These are phyloP conservation scores for Thyatira batis DNA, from an alignment of 2,888 invertebrate genomes.

Conservation along the genomic window DNA sequence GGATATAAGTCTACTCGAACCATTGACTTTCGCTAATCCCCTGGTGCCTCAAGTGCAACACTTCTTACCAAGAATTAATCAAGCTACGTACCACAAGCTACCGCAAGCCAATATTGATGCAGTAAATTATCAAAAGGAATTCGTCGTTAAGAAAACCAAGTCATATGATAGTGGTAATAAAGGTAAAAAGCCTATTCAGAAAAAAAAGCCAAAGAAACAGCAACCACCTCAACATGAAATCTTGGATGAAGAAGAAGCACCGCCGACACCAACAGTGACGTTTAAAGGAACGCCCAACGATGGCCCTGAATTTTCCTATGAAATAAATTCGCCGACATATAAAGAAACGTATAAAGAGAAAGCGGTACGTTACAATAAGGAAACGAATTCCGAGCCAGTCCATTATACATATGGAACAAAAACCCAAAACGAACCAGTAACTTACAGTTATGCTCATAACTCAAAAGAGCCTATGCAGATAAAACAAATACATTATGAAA, in stretches of 20 bases:
- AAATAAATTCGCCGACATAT: slow-evolving; percentile 66
- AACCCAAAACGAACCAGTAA: slow-evolving; percentile 55
- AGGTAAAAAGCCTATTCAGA: slow-evolving; percentile 40
- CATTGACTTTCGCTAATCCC: slow-evolving; percentile 71
- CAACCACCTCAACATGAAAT: slow-evolving; percentile 36
- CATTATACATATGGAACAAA: slow-evolving; percentile 58
- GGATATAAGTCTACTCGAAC: slow-evolving; percentile 69
- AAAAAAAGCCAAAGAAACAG: slow-evolving; percentile 52
- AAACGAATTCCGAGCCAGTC: slow-evolving; percentile 61
- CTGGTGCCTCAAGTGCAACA: slow-evolving; percentile 77
- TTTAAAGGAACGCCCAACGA: slow-evolving; percentile 48
- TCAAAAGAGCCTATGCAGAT: slow-evolving; percentile 52
- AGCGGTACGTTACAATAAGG: slow-evolving; percentile 64
- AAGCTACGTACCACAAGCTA: slow-evolving; percentile 60
- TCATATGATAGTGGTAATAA: slow-evolving; percentile 50
- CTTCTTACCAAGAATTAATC: slow-evolving; percentile 65
- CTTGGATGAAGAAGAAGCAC: slow-evolving; percentile 42
- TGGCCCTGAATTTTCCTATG: slow-evolving; percentile 62
- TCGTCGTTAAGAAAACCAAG: slow-evolving; percentile 54
- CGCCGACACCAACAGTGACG: slow-evolving; percentile 44
- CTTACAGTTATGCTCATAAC: slow-evolving; percentile 53
- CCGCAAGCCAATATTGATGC: slow-evolving; percentile 42
- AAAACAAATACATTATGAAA: slow-evolving; percentile 50
- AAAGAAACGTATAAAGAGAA: slow-evolving; percentile 69
- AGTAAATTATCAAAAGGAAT: slow-evolving; percentile 58